Conservation (phyloP, 2,888 invertebrate species). For the Megastigmus dorsalis region DNA sequence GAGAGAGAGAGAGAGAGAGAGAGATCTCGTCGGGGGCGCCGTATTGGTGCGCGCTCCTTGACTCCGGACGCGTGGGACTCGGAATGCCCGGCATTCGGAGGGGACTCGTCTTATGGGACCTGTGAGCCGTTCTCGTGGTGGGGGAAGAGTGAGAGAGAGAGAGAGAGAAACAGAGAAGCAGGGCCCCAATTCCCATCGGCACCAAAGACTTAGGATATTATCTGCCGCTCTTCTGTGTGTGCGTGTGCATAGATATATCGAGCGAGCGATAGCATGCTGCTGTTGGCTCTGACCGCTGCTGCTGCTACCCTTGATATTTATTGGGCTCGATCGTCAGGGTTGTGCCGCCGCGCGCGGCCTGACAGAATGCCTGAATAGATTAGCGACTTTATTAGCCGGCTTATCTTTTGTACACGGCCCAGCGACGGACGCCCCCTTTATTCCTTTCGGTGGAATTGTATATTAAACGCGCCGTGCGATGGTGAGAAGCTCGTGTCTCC, state of each 20-base stretch:
- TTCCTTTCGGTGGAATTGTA: background rate
- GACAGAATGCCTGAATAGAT: slow-evolving; percentile 43
- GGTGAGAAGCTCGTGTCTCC: no score
- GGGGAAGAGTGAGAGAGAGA: background rate
- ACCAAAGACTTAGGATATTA: background rate
- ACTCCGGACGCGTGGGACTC: slow-evolving; percentile 52
- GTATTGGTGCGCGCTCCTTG: slow-evolving; percentile 45
- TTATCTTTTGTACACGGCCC: slow-evolving; percentile 26
- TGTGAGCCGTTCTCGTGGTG: background rate
- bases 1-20: slow-evolving; percentile 49
- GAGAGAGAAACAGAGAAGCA: background rate
- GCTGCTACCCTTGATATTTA: slow-evolving; percentile 31
- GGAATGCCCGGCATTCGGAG: slow-evolving; percentile 51
- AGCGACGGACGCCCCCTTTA: slow-evolving; percentile 3
- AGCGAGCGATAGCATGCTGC: background rate
- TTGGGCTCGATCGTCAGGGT: slow-evolving; percentile 10
- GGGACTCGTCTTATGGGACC: slow-evolving; percentile 6
- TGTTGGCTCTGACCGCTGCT: no score
- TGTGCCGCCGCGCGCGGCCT: background rate
- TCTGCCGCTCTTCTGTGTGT: background rate
- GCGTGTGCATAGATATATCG: background rate
- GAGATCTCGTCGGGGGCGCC: slow-evolving; percentile 43
- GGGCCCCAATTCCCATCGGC: slow-evolving; percentile 49
- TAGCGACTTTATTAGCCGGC: slow-evolving; percentile 48
- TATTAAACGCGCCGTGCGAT: no score